These are phyloP conservation scores for Tribolium castaneum DNA, from an alignment of 1,140 invertebrate genomes.

Conservation along the genomic window DNA sequence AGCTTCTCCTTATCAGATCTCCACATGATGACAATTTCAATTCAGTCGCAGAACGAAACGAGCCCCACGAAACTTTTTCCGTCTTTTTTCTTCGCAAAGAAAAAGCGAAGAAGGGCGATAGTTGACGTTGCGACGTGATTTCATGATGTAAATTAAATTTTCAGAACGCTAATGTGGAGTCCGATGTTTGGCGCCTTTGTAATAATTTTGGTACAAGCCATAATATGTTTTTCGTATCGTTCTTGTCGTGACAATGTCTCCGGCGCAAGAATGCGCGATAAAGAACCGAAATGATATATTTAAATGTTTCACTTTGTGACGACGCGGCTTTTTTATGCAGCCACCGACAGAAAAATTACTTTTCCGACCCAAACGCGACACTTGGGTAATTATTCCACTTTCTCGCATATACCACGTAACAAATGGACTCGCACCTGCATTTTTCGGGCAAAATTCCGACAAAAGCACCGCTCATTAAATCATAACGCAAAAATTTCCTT, in stretches of 20 bases:
- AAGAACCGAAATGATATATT: conserved; percentile 58
- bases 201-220: conserved; percentile 57
- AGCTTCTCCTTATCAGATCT: conserved; percentile 63
- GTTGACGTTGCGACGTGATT: neutral
- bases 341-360: conserved; percentile 42
- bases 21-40: conserved; percentile 63
- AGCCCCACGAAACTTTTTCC: neutral
- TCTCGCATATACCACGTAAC: neutral
- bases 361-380: neutral
- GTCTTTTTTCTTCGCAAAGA: neutral
- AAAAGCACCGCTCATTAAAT: neutral
- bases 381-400: neutral
- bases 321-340: conserved; percentile 44
- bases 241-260: conserved; percentile 55
- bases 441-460: neutral
- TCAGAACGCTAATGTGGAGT: conserved; percentile 54
- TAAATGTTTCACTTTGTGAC: conserved; percentile 52
- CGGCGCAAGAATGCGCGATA: conserved; percentile 53
- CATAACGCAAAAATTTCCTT: neutral
- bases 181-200: conserved; percentile 57
- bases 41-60: conserved; percentile 49
- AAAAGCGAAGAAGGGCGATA: neutral
- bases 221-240: conserved; percentile 57
- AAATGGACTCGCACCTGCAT: neutral
- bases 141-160: conserved; percentile 48